These are phyloP conservation scores for Manis crassicaudata DNA, from an alignment of 2,797 vertebrate genomes.

Conservation along the genomic window DNA sequence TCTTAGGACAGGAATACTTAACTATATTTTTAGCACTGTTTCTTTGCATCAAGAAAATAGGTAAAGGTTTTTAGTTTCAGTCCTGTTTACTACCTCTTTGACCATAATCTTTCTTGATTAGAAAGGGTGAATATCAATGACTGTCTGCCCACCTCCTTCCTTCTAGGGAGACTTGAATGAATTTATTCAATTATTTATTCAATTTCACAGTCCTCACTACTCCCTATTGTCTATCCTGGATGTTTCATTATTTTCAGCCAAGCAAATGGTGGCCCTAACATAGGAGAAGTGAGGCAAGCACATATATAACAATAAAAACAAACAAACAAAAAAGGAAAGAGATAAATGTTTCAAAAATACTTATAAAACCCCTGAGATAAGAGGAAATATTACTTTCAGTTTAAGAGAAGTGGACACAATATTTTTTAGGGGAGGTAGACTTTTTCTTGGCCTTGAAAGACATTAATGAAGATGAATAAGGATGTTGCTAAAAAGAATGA, in stretches of 20 bases:
- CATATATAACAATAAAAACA: not conserved
- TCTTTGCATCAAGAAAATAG: not conserved
- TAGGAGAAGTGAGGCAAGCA: not conserved
- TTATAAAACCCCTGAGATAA: not conserved
- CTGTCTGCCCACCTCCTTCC: not conserved
- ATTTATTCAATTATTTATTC: not conserved
- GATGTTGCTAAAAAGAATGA: not conserved
- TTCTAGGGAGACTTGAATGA: not conserved
- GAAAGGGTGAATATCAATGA: not conserved
- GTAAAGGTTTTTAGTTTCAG: not conserved
- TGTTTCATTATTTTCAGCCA: not conserved
- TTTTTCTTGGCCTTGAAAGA: not conserved
- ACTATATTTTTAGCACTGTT: not conserved
- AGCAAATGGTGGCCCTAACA: not conserved
- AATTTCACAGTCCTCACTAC: not conserved
- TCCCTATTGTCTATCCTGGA: not conserved
- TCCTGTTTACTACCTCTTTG: not conserved
- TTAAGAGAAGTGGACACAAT: not conserved
- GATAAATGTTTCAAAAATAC: not conserved
- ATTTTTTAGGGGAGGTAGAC: not conserved
- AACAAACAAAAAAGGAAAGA: not conserved
- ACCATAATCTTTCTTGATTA: not conserved
- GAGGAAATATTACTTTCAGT: not conserved
- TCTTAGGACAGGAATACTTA: not conserved
- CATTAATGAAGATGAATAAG: not conserved